Percentiles rank a stretch among this genome's conserved stretches.
These are phyloP conservation scores for Leptinotarsa haldemani DNA, from an alignment of 2,888 invertebrate species.

Conservation along the genomic window DNA sequence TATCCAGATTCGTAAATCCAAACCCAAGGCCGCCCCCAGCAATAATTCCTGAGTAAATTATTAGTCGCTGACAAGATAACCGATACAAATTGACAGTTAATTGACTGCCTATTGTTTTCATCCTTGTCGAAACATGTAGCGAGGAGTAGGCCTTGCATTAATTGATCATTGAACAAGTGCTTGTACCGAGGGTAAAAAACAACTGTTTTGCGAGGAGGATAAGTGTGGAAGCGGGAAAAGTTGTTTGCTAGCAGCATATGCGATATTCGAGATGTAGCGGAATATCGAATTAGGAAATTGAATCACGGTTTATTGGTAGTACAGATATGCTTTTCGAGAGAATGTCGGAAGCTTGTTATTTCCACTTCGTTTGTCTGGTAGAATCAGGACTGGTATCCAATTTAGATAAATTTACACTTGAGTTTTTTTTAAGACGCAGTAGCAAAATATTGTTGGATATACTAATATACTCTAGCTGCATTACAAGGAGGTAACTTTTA, in stretches of 20 bases:
- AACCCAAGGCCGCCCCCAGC: not conserved
- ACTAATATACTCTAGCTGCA: too few species aligned
- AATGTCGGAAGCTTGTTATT: not conserved
- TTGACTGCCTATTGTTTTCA: not conserved
- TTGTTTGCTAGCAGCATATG: not conserved
- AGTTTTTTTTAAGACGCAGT: too few species aligned
- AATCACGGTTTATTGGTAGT: not conserved
- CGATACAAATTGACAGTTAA: conserved; percentile 8
- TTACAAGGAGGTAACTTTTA: too few species aligned
- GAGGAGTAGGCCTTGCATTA: conserved; percentile 1
- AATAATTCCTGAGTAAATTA: conserved; percentile 6
- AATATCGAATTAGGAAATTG: not conserved
- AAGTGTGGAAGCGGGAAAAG: not conserved
- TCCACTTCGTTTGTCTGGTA: not conserved
- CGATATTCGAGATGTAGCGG: not conserved
- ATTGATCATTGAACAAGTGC: not conserved
- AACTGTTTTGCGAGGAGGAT: not conserved
- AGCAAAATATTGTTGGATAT: too few species aligned
- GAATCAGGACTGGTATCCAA: too few species aligned
- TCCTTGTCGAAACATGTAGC: not conserved
- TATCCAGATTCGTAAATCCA: not conserved
- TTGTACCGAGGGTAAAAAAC: not conserved
- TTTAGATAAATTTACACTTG: too few species aligned
- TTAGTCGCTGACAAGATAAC: conserved; percentile 8
- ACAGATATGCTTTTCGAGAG: not conserved